These are phyloP conservation scores for Coreoperca whiteheadi DNA, from an alignment of 2,113 vertebrate species.

Conservation along the genomic window DNA sequence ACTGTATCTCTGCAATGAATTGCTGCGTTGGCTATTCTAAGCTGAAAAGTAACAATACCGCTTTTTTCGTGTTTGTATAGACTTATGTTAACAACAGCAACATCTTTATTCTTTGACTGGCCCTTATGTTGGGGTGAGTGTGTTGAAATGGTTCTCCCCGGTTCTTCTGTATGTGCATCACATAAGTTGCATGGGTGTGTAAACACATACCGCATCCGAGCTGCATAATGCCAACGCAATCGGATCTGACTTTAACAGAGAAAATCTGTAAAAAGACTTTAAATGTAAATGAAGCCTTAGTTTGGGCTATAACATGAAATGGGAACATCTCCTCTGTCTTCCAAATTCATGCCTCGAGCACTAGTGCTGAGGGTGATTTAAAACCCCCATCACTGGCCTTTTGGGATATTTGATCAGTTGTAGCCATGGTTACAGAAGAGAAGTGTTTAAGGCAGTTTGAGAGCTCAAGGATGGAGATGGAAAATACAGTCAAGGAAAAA, in stretches of 20 bases:
- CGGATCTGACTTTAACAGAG: not conserved
- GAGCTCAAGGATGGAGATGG: slow-evolving; percentile 39
- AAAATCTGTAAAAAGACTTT: not conserved
- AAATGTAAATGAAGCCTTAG: slow-evolving; percentile 13
- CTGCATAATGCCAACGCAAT: not conserved
- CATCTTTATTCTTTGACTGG: not conserved
- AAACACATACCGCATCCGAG: slow-evolving; percentile 3
- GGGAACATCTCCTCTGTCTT: slow-evolving; percentile 16
- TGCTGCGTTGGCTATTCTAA: not conserved
- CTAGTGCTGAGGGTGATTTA: slow-evolving; percentile 43
- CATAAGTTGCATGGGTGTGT: slow-evolving; percentile 12
- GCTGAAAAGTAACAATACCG: not conserved
- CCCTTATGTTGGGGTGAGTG: not conserved
- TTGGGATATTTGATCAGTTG: slow-evolving; percentile 61
- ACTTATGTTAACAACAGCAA: too few species aligned
- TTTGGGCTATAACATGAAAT: not conserved
- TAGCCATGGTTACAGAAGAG: slow-evolving; percentile 69
- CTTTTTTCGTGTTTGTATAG: not conserved
- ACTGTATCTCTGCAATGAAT: not conserved
- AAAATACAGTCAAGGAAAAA: slow-evolving; percentile 43
- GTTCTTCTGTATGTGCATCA: slow-evolving; percentile 23
- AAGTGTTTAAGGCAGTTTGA: slow-evolving; percentile 45
- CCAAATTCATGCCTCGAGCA: slow-evolving; percentile 35
- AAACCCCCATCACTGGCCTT: slow-evolving; percentile 32
- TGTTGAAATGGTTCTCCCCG: slow-evolving; percentile 26